Percentiles rank a stretch among this genome's conserved stretches.
Conservation (phyloP, 2,797 vertebrate genomes). For the Xenopus petersii region DNA sequence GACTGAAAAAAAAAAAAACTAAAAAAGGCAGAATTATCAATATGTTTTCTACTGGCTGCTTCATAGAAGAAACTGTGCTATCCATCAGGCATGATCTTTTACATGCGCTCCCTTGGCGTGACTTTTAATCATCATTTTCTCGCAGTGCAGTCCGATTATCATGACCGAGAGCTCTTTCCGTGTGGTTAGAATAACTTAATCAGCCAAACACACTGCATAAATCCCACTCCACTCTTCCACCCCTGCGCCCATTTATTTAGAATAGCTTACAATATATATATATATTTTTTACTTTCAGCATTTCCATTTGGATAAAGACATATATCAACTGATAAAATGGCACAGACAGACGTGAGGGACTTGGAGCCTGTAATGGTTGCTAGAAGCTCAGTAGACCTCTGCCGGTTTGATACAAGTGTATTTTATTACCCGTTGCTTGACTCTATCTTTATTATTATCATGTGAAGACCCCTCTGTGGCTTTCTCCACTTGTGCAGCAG, state of each 20-base stretch:
- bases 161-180: constrained; percentile 45
- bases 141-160: constrained; percentile 36
- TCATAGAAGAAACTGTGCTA: constrained; percentile 2
- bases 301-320: constrained; percentile 30
- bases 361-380: too few species aligned
- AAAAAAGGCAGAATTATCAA: constrained; percentile 16
- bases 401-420: too few species aligned
- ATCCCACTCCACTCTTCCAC: constrained; percentile 23
- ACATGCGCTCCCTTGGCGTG: constrained; percentile 39
- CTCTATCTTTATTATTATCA: too few species aligned
- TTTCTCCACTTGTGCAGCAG: too few species aligned
- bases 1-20: not conserved
- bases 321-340: constrained; percentile 1
- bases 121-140: constrained; percentile 48
- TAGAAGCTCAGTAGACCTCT: too few species aligned
- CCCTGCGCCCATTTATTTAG: constrained; percentile 25
- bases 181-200: constrained; percentile 48
- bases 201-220: constrained; percentile 42
- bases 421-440: too few species aligned
- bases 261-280: constrained; percentile 23
- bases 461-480: too few species aligned
- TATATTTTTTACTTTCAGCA: constrained; percentile 25
- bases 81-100: constrained; percentile 23
- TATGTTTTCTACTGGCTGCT: constrained; percentile 30
- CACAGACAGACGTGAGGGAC: not conserved